Conservation (phyloP, 2,888 invertebrate species). For the Synergus gifuensis region DNA sequence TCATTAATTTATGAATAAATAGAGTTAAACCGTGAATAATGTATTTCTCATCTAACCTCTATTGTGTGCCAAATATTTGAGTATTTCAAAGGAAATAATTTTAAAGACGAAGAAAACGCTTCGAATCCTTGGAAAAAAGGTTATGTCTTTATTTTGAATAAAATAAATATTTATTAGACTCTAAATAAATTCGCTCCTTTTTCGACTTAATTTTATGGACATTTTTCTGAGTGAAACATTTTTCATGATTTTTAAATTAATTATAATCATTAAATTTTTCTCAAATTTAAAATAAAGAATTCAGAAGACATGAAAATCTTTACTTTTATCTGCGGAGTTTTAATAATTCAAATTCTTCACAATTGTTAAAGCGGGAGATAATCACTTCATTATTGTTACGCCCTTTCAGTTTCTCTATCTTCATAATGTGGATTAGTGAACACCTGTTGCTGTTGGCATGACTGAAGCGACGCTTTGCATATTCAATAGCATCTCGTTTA, state of each 20-base stretch:
- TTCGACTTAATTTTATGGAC: background rate
- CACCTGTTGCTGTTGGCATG: conserved; percentile 54
- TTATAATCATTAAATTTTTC: background rate
- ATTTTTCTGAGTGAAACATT: background rate
- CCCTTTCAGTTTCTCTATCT: conserved; percentile 43
- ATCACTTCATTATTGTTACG: conserved; percentile 47
- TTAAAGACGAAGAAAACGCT: conserved; percentile 3
- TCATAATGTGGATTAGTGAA: conserved; percentile 55
- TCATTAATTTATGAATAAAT: background rate
- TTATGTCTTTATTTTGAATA: background rate
- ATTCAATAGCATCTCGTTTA: conserved; percentile 34
- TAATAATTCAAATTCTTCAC: too few relatives aligned
- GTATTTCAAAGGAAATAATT: conserved; percentile 1
- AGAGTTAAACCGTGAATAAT: background rate
- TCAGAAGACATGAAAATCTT: too few relatives aligned
- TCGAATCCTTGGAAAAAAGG: background rate
- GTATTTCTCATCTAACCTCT: conserved; percentile 16
- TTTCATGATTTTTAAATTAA: background rate
- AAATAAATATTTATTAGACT: background rate
- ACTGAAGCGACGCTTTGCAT: conserved; percentile 31
- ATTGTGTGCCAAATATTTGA: conserved; percentile 36
- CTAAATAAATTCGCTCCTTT: background rate
- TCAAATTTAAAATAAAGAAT: too few relatives aligned
- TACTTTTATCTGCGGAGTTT: too few relatives aligned
- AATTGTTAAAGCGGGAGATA: conserved; percentile 5